These are phyloP conservation scores for Lepus europaeus DNA, from an alignment of 2,113 vertebrate species.

Conservation along the genomic window DNA sequence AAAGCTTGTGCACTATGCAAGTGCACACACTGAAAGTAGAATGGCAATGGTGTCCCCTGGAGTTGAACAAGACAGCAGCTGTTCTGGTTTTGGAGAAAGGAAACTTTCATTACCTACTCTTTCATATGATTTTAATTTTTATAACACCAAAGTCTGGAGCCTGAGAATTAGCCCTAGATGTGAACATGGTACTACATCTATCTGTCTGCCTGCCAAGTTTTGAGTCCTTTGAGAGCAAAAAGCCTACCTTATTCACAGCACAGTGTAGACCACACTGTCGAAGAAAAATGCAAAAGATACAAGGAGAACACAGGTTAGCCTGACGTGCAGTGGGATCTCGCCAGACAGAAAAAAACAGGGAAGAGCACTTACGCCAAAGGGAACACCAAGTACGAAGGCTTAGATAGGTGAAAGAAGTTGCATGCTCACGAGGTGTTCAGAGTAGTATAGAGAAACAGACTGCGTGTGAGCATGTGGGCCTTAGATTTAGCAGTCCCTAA, in stretches of 20 bases:
- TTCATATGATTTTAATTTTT: conserved; percentile 45
- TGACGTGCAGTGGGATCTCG: conserved; percentile 11
- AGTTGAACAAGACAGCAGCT: neutral
- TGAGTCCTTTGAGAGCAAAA: conserved; percentile 32
- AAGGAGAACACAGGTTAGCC: conserved; percentile 19
- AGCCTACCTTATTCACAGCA: neutral
- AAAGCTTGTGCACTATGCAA: neutral
- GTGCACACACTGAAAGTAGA: neutral
- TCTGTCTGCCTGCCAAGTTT: neutral
- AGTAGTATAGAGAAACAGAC: neutral
- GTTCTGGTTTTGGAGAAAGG: neutral
- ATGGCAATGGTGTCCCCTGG: neutral
- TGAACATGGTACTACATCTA: neutral
- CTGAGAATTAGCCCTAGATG: neutral
- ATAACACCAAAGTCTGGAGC: neutral
- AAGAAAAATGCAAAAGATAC: neutral
- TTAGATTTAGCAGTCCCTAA: neutral
- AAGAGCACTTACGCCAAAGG: conserved; percentile 24
- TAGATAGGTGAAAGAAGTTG: neutral
- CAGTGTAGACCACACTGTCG: neutral
- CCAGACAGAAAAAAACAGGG: conserved; percentile 47
- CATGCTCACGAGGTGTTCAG: neutral
- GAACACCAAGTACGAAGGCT: neutral
- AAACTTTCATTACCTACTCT: neutral
- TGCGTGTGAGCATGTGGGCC: no score